phyloP scores from a whole-genome alignment of 2,797 vertebrate species.

The Gymnodraco acuticeps region DNA sequence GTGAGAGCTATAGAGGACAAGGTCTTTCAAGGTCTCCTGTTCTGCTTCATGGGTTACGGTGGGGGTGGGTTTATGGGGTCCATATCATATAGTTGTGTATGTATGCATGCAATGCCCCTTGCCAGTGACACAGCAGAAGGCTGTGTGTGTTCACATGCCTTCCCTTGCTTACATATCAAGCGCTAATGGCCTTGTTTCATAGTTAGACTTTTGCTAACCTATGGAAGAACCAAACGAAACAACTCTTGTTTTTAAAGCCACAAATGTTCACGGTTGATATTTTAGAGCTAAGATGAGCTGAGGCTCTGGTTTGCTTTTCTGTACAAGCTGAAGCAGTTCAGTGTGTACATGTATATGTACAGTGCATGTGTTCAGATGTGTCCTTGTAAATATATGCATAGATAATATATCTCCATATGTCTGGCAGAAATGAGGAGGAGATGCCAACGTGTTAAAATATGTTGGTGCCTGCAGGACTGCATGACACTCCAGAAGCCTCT shows the following conservation, averaged over 20 bases:
- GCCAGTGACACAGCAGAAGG: constrained; percentile 9
- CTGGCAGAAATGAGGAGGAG: constrained; percentile 30
- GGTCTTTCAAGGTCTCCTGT: constrained; percentile 78
- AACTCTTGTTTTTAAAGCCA: neutral
- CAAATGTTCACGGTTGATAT: neutral
- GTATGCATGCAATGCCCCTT: constrained; percentile 2
- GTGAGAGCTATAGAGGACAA: constrained; percentile 64
- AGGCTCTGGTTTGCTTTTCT: constrained; percentile 8
- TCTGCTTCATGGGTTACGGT: constrained; percentile 56
- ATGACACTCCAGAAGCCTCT: constrained; percentile 62
- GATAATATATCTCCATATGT: constrained; percentile 40
- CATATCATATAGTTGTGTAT: constrained; percentile 29
- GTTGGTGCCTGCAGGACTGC: constrained; percentile 53
- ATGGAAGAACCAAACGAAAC: constrained; percentile 20
- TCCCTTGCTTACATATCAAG: constrained; percentile 20
- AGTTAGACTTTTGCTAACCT: neutral
- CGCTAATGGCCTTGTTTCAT: constrained; percentile 51
- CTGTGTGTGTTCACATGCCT: neutral
- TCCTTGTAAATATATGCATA: constrained; percentile 11
- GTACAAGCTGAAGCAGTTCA: neutral
- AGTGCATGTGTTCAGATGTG: constrained; percentile 4
- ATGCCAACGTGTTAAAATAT: constrained; percentile 47
- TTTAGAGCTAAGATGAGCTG: neutral
- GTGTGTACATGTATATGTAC: neutral
- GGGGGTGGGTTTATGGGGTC: constrained; percentile 15